phyloP scores from a whole-genome alignment of 2,888 invertebrate species.

The Dasypolia templi region DNA sequence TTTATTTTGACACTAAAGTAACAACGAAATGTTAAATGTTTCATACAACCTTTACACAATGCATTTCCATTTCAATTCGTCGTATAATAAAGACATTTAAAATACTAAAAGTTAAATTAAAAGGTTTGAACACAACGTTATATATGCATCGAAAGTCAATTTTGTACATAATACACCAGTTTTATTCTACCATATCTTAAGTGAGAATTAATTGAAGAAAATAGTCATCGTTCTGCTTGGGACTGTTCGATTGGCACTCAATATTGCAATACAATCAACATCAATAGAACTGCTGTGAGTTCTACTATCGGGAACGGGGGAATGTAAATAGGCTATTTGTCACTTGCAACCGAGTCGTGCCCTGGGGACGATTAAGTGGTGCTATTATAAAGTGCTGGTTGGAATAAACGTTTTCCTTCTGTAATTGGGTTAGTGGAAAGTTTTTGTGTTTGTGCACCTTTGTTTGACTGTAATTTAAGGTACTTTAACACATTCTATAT shows the following conservation, averaged over 20 bases:
- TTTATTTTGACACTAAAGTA: conserved; percentile 22
- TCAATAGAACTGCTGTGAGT: conserved; percentile 68
- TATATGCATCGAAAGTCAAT: conserved; percentile 51
- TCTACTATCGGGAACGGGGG: conserved; percentile 71
- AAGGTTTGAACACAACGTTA: conserved; percentile 19
- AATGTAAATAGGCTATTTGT: conserved; percentile 82
- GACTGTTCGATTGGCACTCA: conserved; percentile 27
- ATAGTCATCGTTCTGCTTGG: conserved; percentile 29
- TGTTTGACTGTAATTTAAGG: neutral
- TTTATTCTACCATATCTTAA: conserved; percentile 42
- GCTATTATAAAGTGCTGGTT: conserved; percentile 69
- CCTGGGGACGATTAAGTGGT: conserved; percentile 72
- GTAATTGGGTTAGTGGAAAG: conserved; percentile 34
- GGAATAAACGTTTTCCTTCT: conserved; percentile 66
- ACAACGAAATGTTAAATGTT: conserved; percentile 3
- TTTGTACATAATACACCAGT: conserved; percentile 37
- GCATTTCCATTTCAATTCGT: conserved; percentile 10
- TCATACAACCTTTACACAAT: conserved; percentile 30
- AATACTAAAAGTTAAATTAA: conserved; percentile 22
- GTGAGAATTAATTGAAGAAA: conserved; percentile 39
- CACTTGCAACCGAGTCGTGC: conserved; percentile 72
- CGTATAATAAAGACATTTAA: conserved; percentile 25
- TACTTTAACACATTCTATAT: neutral
- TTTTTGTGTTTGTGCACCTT: conserved; percentile 16
- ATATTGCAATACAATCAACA: conserved; percentile 64